These are phyloP conservation scores for Platysternon megacephalum DNA, from an alignment of 2,113 vertebrate species.

Conservation along the genomic window DNA sequence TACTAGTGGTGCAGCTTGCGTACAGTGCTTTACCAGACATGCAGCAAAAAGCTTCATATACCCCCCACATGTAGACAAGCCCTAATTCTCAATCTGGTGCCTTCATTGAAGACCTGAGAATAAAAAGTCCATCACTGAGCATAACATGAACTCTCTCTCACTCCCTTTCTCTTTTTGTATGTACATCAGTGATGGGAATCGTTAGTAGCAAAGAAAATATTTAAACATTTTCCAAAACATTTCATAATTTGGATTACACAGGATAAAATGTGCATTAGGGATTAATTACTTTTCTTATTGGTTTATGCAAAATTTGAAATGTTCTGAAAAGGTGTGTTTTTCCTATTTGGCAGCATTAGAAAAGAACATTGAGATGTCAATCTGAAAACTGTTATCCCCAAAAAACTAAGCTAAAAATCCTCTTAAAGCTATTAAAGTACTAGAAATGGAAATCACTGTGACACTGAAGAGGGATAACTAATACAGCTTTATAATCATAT, in stretches of 20 bases:
- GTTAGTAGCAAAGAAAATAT: background rate
- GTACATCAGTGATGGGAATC: background rate
- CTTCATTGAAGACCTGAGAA: background rate
- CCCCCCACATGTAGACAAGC: too few species aligned
- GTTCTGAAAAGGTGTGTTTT: background rate
- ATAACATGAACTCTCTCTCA: background rate
- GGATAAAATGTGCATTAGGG: background rate
- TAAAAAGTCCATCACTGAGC: background rate
- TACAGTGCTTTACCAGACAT: background rate
- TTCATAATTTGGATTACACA: background rate
- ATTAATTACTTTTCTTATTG: background rate
- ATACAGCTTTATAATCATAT: background rate
- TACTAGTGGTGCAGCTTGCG: too few species aligned
- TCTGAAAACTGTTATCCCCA: background rate
- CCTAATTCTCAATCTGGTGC: background rate
- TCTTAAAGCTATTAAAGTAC: fast-evolving
- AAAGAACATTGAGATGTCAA: background rate
- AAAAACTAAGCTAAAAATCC: background rate
- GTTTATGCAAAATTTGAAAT: fast-evolving
- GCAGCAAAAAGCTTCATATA: background rate
- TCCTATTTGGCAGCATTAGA: background rate
- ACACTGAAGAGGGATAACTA: too few species aligned
- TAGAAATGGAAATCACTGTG: background rate
- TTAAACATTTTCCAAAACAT: background rate
- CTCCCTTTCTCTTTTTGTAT: fast-evolving